Evolutionary conservation across 2,888 invertebrate genomes (phyloP).

Genomic region (Tetragonula carbonaria): DNA sequence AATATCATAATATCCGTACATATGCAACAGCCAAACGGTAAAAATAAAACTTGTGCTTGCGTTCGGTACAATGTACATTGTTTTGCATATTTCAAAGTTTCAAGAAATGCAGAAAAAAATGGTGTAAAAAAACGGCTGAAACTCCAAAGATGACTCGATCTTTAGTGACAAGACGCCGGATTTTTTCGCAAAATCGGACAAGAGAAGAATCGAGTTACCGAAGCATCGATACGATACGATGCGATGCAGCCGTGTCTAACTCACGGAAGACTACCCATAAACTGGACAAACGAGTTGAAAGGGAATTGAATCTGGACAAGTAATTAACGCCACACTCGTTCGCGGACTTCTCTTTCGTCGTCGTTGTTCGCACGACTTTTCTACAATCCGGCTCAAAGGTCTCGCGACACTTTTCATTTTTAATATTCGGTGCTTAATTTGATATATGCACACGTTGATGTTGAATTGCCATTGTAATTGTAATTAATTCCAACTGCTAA

Average conservation of each 20-base stretch:
- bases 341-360: background rate
- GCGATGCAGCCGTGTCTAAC: conserved; percentile 17
- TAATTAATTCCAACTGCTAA: no score
- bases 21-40: no score
- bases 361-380: background rate
- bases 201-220: conserved; percentile 28
- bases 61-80: no score
- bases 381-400: no score
- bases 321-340: conserved; percentile 46
- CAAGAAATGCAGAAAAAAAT: background rate
- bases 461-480: no score
- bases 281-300: conserved; percentile 62
- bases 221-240: conserved; percentile 4
- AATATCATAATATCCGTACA: no score
- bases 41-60: no score
- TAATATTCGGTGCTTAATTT: no score
- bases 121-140: background rate
- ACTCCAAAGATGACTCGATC: background rate
- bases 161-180: background rate
- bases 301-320: conserved; percentile 43
- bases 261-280: conserved; percentile 48
- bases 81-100: background rate
- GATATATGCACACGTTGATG: no score
- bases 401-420: background rate
- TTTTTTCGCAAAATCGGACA: conserved; percentile 27